phyloP scores from a whole-genome alignment of 2,113 vertebrate genomes.

The Platanista minor region DNA sequence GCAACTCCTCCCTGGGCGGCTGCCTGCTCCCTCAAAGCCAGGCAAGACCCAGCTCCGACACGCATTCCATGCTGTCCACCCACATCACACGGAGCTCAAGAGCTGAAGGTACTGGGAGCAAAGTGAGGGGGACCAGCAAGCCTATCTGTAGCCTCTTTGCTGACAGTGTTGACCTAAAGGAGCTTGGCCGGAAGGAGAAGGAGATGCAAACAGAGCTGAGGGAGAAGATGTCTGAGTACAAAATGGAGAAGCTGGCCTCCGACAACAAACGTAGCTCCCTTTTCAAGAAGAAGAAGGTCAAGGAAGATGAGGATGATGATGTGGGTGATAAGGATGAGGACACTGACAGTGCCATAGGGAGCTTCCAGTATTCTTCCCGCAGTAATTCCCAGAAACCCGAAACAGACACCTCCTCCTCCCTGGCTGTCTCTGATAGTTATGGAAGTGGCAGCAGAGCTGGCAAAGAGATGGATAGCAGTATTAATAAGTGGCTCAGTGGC shows the following conservation, averaged over 20 bases:
- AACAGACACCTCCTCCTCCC: conserved; percentile 65
- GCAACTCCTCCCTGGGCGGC: conserved; percentile 78
- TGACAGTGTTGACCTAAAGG: conserved; percentile 90
- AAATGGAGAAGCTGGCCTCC: conserved; percentile 90
- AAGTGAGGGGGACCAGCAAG: conserved; percentile 88
- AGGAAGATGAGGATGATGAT: conserved; percentile 80
- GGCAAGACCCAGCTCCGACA: conserved; percentile 58
- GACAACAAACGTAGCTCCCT: conserved; percentile 94
- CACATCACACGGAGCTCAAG: background rate
- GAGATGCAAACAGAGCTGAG: conserved; percentile 90
- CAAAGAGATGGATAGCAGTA: conserved; percentile 76
- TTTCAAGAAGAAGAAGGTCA: conserved; percentile 94
- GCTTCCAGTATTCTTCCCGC: conserved; percentile 42
- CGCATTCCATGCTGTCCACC: conserved; percentile 85
- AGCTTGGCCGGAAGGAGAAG: conserved; percentile 89
- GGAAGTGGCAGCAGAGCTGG: conserved; percentile 61
- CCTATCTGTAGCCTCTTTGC: conserved; percentile 93
- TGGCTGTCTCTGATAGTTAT: conserved; percentile 71
- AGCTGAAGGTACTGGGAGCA: conserved; percentile 65
- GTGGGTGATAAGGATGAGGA: conserved; percentile 57
- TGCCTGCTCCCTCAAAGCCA: conserved; percentile 65
- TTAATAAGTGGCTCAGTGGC: conserved; percentile 88
- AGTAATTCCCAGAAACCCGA: conserved; percentile 67
- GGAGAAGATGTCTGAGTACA: conserved; percentile 90
- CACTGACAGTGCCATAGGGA: conserved; percentile 64